Evolutionary conservation across 2,113 vertebrate species (phyloP), one percentile per base, ranked within the genome.

Genomic region (Charadrius vociferus): DNA sequence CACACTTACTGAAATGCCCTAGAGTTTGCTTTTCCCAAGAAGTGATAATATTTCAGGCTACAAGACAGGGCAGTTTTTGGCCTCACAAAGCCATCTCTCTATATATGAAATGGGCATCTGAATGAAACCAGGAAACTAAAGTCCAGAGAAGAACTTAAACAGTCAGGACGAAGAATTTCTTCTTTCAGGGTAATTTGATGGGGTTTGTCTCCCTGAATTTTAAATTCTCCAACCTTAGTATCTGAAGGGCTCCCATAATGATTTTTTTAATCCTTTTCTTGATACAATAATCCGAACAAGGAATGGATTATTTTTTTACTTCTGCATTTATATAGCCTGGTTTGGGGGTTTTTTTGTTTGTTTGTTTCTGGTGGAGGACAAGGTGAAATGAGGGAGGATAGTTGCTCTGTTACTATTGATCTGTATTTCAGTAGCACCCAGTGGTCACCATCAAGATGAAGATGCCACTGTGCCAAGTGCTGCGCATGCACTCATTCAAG

Each of bases 341-440:
- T 66, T 89, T n/a, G n/a, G 12, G 0, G 1, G 14, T 71, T 43
- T 1, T 0, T 39, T 61, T 47, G 1, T 37, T 78, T 65, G 7
- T 11, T 62, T 43, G 4, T 26, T 81, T 53, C 37, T 81, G 24
- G 8, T 7, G 6, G 17, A 47, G 21, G 5, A 32, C 7, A 77
- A 53, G 3, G 39, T 34, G 21, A 11, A 61, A 49, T 23, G 34
- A 43, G 39, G 13, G 6, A 68, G 30, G 17, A 34, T 10, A 74
- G 7, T 20, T 91, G 21, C 7, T 83, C 29, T 78, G 7, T 47
- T 68, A 21, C 4, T 21, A 2, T 36, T 47, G 4, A 26, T 55
- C 9, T 78, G 17, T 45, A 37, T 47, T 63, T 83, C 41, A 67
- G n/a, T 52, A 58, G 30, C 12, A 47, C 6, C 12, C 20, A 27